Conservation (phyloP, 2,797 vertebrate genomes). For the Xenopus petersii region DNA sequence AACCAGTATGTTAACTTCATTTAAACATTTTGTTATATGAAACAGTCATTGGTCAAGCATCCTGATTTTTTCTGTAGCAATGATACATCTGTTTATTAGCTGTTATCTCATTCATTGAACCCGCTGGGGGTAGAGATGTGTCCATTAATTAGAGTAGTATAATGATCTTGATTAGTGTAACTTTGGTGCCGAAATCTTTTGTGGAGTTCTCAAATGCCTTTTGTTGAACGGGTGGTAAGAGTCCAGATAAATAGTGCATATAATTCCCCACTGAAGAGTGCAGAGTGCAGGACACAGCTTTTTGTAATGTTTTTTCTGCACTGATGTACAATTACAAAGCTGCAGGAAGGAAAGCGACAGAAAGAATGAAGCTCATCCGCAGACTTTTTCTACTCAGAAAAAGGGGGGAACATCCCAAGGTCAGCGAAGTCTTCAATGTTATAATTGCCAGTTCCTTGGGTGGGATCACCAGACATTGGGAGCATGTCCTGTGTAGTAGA, state of each 20-base stretch:
- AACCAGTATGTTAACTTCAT: neutral
- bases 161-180: neutral
- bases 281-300: neutral
- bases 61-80: neutral
- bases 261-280: constrained; percentile 22
- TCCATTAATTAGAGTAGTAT: too few relatives aligned
- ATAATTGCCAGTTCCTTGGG: constrained; percentile 95
- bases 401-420: constrained; percentile 96
- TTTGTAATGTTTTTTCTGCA: constrained; percentile 3
- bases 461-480: constrained; percentile 94
- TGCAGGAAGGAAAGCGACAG: constrained; percentile 2
- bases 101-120: neutral
- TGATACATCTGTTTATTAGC: neutral
- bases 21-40: neutral
- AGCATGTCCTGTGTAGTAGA: constrained; percentile 85
- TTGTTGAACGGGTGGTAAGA: neutral
- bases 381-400: constrained; percentile 81
- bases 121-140: too few relatives aligned
- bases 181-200: neutral
- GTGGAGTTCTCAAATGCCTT: neutral
- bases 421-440: constrained; percentile 99
- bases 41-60: neutral
- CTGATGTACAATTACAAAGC: constrained; percentile 17
- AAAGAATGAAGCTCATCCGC: constrained; percentile 1
- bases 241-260: neutral